Percentiles rank a stretch among this genome's conserved stretches.
Conservation (phyloP, 2,113 vertebrate species). For the Corythornis cristatus region DNA sequence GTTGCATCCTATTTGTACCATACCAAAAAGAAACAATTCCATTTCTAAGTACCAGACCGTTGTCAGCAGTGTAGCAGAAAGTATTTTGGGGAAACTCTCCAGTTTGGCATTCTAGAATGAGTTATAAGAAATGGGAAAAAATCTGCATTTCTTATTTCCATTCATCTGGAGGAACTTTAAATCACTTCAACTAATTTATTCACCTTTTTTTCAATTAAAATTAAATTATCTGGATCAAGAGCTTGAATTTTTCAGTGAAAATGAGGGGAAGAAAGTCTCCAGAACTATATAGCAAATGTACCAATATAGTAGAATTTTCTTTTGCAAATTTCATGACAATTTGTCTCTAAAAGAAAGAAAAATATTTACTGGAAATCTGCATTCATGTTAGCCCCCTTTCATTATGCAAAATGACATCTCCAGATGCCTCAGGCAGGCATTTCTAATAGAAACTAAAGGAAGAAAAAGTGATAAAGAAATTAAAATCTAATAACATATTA, state of each 20-base stretch:
- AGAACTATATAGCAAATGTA: not conserved
- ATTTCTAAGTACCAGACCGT: not conserved
- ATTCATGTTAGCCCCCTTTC: slow-evolving; percentile 17
- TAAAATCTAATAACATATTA: slow-evolving; percentile 56
- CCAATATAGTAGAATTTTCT: not conserved
- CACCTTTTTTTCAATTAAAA: not conserved
- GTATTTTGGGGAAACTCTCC: not conserved
- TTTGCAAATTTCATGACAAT: not conserved
- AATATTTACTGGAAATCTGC: slow-evolving; percentile 25
- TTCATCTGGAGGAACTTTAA: not conserved
- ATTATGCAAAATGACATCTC: slow-evolving; percentile 44
- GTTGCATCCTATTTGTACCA: not conserved
- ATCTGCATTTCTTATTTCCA: not conserved
- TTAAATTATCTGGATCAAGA: not conserved
- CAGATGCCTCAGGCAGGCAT: not conserved
- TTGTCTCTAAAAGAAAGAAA: slow-evolving; percentile 26
- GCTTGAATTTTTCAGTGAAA: not conserved
- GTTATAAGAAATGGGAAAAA: not conserved
- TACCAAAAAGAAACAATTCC: not conserved
- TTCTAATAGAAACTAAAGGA: slow-evolving; percentile 28
- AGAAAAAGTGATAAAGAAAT: slow-evolving; percentile 56
- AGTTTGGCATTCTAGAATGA: not conserved
- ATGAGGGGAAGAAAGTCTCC: not conserved
- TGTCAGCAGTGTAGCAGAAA: not conserved
- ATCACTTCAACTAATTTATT: not conserved